A percentile compares a stretch with the other conserved stretches of the same genome.
phyloP scores from a whole-genome alignment of 2,113 vertebrate species.

The Passer domesticus region DNA sequence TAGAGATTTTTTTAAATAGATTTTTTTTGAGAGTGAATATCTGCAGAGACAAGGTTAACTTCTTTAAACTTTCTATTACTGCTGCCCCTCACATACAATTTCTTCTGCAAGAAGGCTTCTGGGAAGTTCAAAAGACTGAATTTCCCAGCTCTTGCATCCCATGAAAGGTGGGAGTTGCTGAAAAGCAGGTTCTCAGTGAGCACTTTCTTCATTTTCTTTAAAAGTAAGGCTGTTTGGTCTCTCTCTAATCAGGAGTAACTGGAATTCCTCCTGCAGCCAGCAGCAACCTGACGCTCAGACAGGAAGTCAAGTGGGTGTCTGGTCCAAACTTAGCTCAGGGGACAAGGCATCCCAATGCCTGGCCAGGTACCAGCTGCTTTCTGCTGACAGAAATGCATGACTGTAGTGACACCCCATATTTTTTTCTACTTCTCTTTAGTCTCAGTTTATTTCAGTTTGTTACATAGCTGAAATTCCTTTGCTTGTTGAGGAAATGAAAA shows the following conservation, averaged over 20 bases:
- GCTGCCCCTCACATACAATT: neutral
- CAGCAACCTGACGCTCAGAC: neutral
- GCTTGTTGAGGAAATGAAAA: neutral
- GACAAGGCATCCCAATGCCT: constrained; percentile 15
- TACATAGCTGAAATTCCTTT: neutral
- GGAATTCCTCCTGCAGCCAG: constrained; percentile 1
- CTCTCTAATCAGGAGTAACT: neutral
- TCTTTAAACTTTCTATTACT: neutral
- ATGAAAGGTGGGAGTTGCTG: neutral
- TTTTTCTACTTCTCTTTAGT: neutral
- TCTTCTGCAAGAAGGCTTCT: neutral
- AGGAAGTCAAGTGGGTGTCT: constrained; percentile 30
- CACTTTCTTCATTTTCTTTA: neutral
- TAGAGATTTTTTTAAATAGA: neutral
- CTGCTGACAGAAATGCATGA: neutral
- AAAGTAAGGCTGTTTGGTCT: neutral
- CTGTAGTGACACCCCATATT: neutral
- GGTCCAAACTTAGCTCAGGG: constrained; percentile 22
- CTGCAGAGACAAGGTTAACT: neutral
- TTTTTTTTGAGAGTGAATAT: neutral
- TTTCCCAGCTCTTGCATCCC: neutral
- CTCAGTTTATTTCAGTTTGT: neutral
- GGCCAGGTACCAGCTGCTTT: neutral
- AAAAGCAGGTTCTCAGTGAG: neutral
- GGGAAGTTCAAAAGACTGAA: neutral